Evolutionary conservation across 2,797 vertebrate species (phyloP), one percentile per base, ranked within the genome.

Genomic region (Hemitrygon akajei): DNA sequence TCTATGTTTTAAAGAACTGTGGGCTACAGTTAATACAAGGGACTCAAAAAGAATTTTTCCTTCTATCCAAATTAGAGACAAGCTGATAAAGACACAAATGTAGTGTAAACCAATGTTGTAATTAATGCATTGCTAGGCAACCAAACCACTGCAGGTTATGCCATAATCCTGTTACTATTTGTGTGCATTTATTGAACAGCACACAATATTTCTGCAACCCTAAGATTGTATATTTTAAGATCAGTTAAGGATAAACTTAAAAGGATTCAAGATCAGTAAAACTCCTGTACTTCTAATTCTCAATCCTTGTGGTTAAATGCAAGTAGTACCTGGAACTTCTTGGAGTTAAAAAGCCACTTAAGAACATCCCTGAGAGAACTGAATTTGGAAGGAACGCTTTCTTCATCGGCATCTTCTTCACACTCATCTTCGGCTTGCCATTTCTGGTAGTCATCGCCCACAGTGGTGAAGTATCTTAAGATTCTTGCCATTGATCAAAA

Each of bases 311-410:
- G 27, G 27, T 75, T 92, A 93, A 56, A 93, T 56, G 47, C 37
- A 76, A 76, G n/a, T 47, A 7, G 6, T 96, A 99, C 99, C 98
- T 99, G 99, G 95, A 99, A 99, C 82, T 95, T 97, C n/a, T 97
- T 97, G 0, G 97, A 97, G 94, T 94, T 95, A 95, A 98, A 99
- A 58, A 99, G 97, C 93, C 96, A 97, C 84, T 96, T 97, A 95
- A 99, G 95, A 0, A 96, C 94, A 9, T 96, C 95, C 94, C 97
- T 97, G 96, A 98, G 97, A 94, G 95, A 94, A 37, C 93, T 75
- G 40, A 92, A 93, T 73, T 58, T 11, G 76, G 91, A 56, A 18
- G 25, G 6, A 91, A 47, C 34, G 3, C 10, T 91, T 93, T 75
- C 37, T 93, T 93, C 91, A 47, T 56, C 71, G 30, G 37, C 34